Base-by-base conservation (phyloP, 1,140 invertebrate species). In the Heliconius himera region DNA sequence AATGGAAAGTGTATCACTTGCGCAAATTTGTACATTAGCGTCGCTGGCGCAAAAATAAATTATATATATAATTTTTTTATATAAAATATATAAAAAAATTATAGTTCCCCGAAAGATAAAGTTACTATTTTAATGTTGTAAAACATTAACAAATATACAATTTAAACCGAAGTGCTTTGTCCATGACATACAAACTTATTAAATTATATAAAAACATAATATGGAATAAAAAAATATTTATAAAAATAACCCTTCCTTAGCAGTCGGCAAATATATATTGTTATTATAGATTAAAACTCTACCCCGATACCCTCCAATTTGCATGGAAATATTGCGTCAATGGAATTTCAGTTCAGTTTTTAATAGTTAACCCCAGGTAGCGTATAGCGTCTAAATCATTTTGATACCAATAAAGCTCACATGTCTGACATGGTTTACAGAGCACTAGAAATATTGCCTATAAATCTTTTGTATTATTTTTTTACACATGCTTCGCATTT, bases 1-100 rank as follows among this genome's bases (percentile, higher is more conserved):
- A 66, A 26, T 70, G 60, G 26, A 51, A 51, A 51, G 72, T 70
- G 56, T 79, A 29, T 66, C 60, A 29, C 60, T 70, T 71, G 26
- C 36, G 75, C 70, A 33, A 74, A 75, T 51, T 54, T 66, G 22
- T 66, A 66, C 22, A 29, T 66, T 16, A 66, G 22, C 22, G 60
- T 29, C 9, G 26, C 60, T 66, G 60, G 13, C 13, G 13, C 26
- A 66, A 66, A 66, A 29, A 66, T 29, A 26, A 26, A 2, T 0
- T 26, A 3, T n/a, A n/a, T n/a, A n/a, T n/a, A 13, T 16, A 1
- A 1, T 36, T 36, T 26, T 66, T 66, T 26, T 66, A 9, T 26
- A 29, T 29, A 16, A 11, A 66, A 5, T 66, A 26, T 1, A 66
- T 20, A 18, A 8, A 51, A 51, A 20, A 18, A 20, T 2, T 20